Base-by-base conservation (phyloP, 2,113 vertebrate genomes). In the Tonatia bakeri region DNA sequence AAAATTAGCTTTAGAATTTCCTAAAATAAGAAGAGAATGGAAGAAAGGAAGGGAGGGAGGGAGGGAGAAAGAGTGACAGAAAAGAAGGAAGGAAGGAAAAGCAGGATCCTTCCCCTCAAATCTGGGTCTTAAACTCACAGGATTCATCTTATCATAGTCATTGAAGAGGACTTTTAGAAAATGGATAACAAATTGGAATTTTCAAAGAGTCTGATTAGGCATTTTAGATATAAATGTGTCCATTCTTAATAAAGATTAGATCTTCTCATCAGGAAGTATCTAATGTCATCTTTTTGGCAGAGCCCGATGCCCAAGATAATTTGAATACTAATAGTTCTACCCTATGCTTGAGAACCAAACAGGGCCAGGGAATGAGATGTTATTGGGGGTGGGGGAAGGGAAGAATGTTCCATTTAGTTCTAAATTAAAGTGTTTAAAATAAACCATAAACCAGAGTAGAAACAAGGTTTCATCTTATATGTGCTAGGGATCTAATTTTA, bases 401-500 rank as follows among this genome's bases (percentile, higher is more conserved):
- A 59, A 52, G 7, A 47, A 92, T n/a, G 33, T 75, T 80, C 52
- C 19, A 4, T 85, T 95, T 87, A 50, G 13, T 52, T 94, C 90
- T 73, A 84, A 85, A 88, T 92, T 75, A 43, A 94, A 91, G 2
- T 45, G 75, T 36, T 92, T 82, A 54, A 94, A 95, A 67, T 91
- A 64, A 89, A 65, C 36, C 26, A 31, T 69, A 90, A 90, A 40
- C 12, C n/a, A 83, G 17, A 85, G 43, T 33, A 91, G 93, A 91
- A 95, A 90, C 24, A 73, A 75, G 15, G 33, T 80, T 92, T 96
- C 28, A 50, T 52, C 10, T 84, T 77, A 54, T 31, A 61, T 76
- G 38, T 80, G 10, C 43, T 40, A 76, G 14, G 70, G 33, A 70
- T 96, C 20, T 70, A 65, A 80, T 65, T 94, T 67, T 90, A 83